Conservation (phyloP, 2,113 vertebrate genomes). For the Solea senegalensis region DNA sequence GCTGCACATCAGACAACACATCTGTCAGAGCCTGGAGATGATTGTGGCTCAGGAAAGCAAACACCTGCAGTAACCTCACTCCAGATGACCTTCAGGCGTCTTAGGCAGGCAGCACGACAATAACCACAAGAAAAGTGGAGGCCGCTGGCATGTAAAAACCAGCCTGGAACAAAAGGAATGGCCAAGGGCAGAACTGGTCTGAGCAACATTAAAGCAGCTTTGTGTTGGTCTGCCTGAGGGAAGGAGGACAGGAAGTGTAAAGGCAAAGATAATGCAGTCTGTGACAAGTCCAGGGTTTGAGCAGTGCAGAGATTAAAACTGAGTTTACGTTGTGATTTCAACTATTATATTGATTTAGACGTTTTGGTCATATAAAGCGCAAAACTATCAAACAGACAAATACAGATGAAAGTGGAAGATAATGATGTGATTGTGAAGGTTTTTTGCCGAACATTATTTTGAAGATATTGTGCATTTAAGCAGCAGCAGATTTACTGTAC, state of each 20-base stretch:
- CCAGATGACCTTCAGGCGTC: slow-evolving; percentile 28
- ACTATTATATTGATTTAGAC: background rate
- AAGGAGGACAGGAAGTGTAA: slow-evolving; percentile 12
- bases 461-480: no score
- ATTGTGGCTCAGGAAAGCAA: background rate
- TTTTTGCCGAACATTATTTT: no score
- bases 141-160: slow-evolving; percentile 16
- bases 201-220: slow-evolving; percentile 4
- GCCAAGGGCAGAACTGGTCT: slow-evolving; percentile 12
- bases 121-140: slow-evolving; percentile 23
- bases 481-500: no score
- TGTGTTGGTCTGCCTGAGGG: slow-evolving; percentile 16
- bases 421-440: no score
- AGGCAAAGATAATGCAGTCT: slow-evolving; percentile 17
- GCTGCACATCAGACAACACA: background rate
- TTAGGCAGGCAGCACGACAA: slow-evolving; percentile 18
- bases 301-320: background rate
- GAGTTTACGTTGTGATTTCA: background rate
- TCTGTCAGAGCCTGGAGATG: background rate
- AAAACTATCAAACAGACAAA: no score
- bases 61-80: slow-evolving; percentile 13
- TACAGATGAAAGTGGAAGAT: no score
- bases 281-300: slow-evolving; percentile 2
- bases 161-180: slow-evolving; percentile 8
- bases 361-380: no score